These are phyloP conservation scores for Tiliacea aurago DNA, from an alignment of 2,888 invertebrate genomes.

Conservation along the genomic window DNA sequence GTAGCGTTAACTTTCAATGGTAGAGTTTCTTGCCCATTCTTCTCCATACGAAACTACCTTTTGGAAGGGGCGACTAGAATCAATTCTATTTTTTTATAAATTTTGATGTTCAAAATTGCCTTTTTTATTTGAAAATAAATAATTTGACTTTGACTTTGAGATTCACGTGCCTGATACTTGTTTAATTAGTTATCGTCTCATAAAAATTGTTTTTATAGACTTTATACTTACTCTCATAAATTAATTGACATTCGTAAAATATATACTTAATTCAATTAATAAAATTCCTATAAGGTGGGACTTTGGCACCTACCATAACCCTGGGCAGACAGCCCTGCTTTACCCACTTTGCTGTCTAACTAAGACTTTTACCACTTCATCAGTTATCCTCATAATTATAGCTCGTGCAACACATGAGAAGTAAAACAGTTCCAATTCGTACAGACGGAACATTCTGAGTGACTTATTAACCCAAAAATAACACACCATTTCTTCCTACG, in stretches of 20 bases:
- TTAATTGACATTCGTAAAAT: not conserved
- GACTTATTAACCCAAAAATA: conserved; percentile 26
- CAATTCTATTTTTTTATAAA: too few species aligned
- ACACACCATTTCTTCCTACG: conserved; percentile 8
- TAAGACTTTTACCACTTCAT: not conserved
- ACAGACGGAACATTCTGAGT: not conserved
- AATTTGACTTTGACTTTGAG: not conserved
- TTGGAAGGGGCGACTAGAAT: too few species aligned
- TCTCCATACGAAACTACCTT: too few species aligned
- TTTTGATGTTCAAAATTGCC: too few species aligned
- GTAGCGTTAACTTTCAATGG: not conserved
- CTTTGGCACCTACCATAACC: not conserved
- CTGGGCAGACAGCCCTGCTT: not conserved
- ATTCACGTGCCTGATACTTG: not conserved
- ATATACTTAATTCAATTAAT: not conserved
- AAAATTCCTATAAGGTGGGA: not conserved
- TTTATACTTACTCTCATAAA: not conserved
- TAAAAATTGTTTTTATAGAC: not conserved
- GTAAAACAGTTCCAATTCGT: not conserved
- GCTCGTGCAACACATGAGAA: not conserved
- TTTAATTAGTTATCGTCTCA: not conserved
- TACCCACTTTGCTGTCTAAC: not conserved
- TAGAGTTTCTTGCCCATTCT: too few species aligned
- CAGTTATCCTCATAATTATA: not conserved
- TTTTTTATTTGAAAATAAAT: too few species aligned